Conservation (phyloP, 2,797 vertebrate genomes). For the Stomatorhinus walkeri region DNA sequence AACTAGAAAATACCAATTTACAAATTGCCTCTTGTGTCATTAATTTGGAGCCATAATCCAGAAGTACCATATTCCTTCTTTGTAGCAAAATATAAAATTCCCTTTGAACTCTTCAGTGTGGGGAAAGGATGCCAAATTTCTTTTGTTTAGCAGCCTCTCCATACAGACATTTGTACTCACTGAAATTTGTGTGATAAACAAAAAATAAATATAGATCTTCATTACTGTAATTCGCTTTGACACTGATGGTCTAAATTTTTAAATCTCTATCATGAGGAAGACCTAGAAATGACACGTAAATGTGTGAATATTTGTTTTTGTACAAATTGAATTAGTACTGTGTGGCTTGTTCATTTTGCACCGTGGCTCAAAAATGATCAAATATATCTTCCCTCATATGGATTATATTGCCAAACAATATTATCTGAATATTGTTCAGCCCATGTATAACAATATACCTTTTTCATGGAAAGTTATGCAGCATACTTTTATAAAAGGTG, state of each 20-base stretch:
- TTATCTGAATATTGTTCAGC: not conserved
- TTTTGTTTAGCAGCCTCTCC: not conserved
- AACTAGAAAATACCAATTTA: conserved; percentile 39
- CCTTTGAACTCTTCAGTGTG: conserved; percentile 2
- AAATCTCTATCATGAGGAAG: not conserved
- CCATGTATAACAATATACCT: not conserved
- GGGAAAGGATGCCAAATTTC: not conserved
- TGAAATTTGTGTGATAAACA: conserved; percentile 50
- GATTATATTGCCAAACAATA: not conserved
- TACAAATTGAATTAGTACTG: not conserved
- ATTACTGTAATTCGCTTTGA: conserved; percentile 27
- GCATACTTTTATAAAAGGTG: not conserved
- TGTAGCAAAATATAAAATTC: not conserved
- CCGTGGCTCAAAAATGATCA: not conserved
- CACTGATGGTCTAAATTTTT: conserved; percentile 26
- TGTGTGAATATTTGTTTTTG: not conserved
- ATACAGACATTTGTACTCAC: conserved; percentile 30
- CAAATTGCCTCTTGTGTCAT: not conserved
- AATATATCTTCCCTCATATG: not conserved
- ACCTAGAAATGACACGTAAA: not conserved
- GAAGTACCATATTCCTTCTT: not conserved
- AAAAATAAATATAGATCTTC: conserved; percentile 39
- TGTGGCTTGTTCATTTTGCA: not conserved
- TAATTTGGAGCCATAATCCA: not conserved
- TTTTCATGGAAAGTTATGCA: not conserved